Evolutionary conservation across 2,888 invertebrate species (phyloP).

Genomic region (Oxytorus armatus): DNA sequence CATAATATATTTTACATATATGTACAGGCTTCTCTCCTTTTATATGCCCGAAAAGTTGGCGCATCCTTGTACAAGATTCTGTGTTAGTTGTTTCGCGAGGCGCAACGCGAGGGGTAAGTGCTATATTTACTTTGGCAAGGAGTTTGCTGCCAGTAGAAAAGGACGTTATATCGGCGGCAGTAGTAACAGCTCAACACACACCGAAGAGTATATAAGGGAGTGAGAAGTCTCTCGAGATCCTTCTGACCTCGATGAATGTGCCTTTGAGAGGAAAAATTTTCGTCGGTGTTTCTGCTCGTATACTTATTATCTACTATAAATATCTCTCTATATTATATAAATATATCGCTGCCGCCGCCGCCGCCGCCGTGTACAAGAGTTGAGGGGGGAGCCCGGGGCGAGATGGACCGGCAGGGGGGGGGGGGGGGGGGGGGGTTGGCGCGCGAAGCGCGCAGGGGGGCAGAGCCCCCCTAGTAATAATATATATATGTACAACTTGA

Average conservation of each 20-base stretch:
- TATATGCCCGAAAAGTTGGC: conserved; percentile 50
- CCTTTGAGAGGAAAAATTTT: conserved; percentile 49
- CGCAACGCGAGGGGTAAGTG: conserved; percentile 25
- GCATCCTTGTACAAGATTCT: conserved; percentile 18
- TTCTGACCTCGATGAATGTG: conserved; percentile 26
- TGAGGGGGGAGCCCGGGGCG: too few relatives aligned
- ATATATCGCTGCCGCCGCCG: too few relatives aligned
- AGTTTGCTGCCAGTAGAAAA: conserved; percentile 50
- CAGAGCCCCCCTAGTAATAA: too few relatives aligned
- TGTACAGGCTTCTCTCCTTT: conserved; percentile 42
- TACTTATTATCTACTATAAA: not conserved
- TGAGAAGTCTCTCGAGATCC: conserved; percentile 36
- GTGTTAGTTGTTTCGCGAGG: conserved; percentile 43
- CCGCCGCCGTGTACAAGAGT: too few relatives aligned
- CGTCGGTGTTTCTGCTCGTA: conserved; percentile 3
- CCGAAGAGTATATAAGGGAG: conserved; percentile 27
- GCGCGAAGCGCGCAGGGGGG: too few relatives aligned
- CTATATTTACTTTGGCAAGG: conserved; percentile 53
- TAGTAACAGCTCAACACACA: not conserved
- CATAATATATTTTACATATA: conserved; percentile 19
- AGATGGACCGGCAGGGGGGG: not conserved
- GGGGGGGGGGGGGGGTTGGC: too few relatives aligned
- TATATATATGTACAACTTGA: not conserved
- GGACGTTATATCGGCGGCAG: conserved; percentile 1
- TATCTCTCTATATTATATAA: conserved; percentile 2